Evolutionary conservation across 1,140 invertebrate species (phyloP).

Genomic region (Hestina assimilis): DNA sequence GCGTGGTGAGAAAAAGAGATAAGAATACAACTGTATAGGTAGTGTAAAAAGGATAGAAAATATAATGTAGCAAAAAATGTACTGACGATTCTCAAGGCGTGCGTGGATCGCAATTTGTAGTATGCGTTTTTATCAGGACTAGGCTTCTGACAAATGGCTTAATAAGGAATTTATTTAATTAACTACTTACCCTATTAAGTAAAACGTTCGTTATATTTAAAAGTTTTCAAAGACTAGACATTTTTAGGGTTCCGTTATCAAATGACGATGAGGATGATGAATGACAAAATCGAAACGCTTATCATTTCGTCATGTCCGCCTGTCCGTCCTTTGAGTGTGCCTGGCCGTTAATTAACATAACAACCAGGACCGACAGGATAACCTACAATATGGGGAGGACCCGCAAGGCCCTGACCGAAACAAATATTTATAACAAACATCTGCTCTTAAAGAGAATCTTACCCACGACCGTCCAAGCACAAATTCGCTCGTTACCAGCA

Average conservation of each 20-base stretch:
- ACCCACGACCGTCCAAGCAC: no score
- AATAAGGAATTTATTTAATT: conserved; percentile 9
- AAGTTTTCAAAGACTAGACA: neutral
- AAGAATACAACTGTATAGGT: conserved; percentile 1
- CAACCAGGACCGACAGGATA: no score
- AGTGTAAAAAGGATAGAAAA: conserved; percentile 21
- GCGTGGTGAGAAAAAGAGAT: conserved; percentile 34
- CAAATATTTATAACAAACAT: no score
- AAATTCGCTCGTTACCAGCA: no score
- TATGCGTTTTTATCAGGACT: neutral
- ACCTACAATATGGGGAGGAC: no score
- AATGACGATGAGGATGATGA: no score
- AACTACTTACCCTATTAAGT: conserved; percentile 5
- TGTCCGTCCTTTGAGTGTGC: no score
- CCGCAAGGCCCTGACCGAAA: no score
- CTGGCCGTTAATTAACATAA: no score
- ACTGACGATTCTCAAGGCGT: conserved; percentile 4
- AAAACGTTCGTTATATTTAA: neutral
- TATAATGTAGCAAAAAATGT: conserved; percentile 33
- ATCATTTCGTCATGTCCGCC: no score
- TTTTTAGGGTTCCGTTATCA: neutral
- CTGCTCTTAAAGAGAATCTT: no score
- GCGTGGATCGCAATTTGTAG: conserved; percentile 14
- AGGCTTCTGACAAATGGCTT: neutral
- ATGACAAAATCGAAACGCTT: no score